Evolutionary conservation across 2,797 vertebrate species (phyloP).

Genomic region (Pogoniulus pusillus): DNA sequence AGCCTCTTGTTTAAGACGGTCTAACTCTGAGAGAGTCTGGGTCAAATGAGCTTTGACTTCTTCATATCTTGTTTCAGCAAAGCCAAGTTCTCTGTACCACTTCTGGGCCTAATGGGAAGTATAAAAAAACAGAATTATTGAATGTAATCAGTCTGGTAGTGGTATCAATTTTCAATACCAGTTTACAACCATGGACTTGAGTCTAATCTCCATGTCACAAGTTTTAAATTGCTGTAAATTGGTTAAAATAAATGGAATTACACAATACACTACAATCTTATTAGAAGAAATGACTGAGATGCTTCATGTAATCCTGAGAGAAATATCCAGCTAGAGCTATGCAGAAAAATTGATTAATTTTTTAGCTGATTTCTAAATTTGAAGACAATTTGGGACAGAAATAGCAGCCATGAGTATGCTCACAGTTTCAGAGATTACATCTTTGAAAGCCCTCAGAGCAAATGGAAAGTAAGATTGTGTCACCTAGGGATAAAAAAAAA

Average conservation of each 20-base stretch:
- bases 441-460: neutral
- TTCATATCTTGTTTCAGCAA: constrained; percentile 67
- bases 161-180: neutral
- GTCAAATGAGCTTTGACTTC: constrained; percentile 63
- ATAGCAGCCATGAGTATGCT: neutral
- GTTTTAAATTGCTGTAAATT: neutral
- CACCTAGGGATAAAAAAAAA: neutral
- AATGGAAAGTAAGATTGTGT: neutral
- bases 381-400: neutral
- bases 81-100: constrained; percentile 72
- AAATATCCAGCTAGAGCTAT: neutral
- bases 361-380: neutral
- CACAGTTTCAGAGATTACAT: neutral
- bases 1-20: neutral
- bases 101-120: constrained; percentile 62
- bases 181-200: neutral
- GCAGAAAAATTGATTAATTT: neutral
- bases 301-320: neutral
- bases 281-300: neutral
- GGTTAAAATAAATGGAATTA: neutral
- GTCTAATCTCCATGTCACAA: neutral
- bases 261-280: neutral
- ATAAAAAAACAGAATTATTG: neutral
- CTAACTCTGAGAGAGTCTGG: constrained; percentile 54
- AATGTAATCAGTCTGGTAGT: neutral